A percentile compares a stretch with the other conserved stretches of the same genome.
Conservation (phyloP, 2,113 vertebrate species). For the Pogonocichla stellata region DNA sequence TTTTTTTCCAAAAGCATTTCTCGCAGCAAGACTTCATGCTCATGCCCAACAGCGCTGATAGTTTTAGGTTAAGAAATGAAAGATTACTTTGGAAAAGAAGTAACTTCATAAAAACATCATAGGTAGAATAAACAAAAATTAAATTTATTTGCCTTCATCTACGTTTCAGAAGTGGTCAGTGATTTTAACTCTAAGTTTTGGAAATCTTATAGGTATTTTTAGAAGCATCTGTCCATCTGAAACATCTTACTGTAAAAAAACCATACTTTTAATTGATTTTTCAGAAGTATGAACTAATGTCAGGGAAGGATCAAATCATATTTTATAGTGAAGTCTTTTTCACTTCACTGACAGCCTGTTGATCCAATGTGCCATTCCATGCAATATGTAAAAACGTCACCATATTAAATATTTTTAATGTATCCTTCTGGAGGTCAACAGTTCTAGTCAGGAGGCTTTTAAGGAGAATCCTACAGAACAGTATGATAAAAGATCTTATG, state of each 20-base stretch:
- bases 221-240: not conserved
- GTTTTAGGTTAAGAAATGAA: constrained; percentile 76
- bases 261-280: constrained; percentile 30
- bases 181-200: not conserved
- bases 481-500: not conserved
- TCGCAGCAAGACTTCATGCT: constrained; percentile 91
- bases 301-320: constrained; percentile 24
- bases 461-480: not conserved
- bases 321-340: constrained; percentile 16
- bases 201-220: not conserved
- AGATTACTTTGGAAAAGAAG: not conserved
- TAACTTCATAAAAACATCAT: not conserved
- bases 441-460: not conserved
- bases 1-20: constrained; percentile 90
- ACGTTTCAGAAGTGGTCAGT: not conserved
- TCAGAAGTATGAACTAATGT: constrained; percentile 13
- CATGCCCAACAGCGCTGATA: constrained; percentile 89
- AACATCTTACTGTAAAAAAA: constrained; percentile 20
- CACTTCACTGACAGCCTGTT: not conserved
- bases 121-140: not conserved
- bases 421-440: not conserved
- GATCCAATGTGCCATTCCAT: not conserved
- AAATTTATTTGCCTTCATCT: not conserved
- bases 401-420: not conserved
- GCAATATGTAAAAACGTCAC: not conserved